Conservation (phyloP, 2,113 vertebrate genomes). For the Oryzias javanicus region DNA sequence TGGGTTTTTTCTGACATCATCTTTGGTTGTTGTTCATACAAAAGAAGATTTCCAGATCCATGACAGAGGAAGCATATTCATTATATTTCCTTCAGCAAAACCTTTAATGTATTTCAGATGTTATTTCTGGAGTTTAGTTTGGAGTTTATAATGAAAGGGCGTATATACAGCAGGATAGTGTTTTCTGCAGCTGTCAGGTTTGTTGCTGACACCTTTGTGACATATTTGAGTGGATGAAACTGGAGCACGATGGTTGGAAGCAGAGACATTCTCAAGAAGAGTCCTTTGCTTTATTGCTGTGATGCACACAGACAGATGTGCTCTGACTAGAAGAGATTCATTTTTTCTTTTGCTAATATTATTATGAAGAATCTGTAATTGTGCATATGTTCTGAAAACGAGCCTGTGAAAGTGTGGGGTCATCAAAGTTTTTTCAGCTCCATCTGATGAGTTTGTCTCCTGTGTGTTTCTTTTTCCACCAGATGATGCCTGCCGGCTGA, state of each 20-base stretch:
- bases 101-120: conserved; percentile 43
- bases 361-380: not conserved
- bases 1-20: conserved; percentile 19
- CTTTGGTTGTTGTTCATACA: conserved; percentile 40
- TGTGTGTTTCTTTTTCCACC: conserved; percentile 19
- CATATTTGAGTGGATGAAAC: conserved; percentile 29
- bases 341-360: too few species aligned
- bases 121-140: conserved; percentile 39
- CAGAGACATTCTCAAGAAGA: conserved; percentile 10
- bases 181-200: conserved; percentile 42
- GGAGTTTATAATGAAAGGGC: conserved; percentile 41
- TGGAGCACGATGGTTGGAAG: too few species aligned
- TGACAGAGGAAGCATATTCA: conserved; percentile 47
- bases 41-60: conserved; percentile 32
- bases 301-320: conserved; percentile 13
- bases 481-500: conserved; percentile 89
- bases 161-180: too few species aligned
- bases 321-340: not conserved
- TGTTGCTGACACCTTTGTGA: conserved; percentile 42
- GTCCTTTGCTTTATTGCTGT: conserved; percentile 29
- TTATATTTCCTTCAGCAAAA: conserved; percentile 54
- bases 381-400: not conserved
- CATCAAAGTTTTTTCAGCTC: not conserved
- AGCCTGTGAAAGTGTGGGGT: too few species aligned
- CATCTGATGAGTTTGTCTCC: conserved; percentile 9